phyloP scores from a whole-genome alignment of 2,113 vertebrate genomes.

The Oxygymnocypris stewartii region DNA sequence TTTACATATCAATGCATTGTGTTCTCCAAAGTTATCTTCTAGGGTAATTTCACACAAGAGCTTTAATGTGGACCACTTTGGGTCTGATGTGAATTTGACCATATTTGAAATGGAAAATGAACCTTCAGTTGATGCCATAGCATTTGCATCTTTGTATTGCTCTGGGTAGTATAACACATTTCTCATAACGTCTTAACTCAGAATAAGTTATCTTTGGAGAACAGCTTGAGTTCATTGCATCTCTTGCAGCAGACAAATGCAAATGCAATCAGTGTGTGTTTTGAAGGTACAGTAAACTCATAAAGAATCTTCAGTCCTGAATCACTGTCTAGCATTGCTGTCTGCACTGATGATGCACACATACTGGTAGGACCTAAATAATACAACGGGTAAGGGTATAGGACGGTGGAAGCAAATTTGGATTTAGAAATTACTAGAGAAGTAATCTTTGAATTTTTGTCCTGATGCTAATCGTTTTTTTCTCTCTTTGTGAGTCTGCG shows the following conservation, averaged over 20 bases:
- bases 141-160: background rate
- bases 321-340: background rate
- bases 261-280: background rate
- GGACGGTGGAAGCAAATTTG: background rate
- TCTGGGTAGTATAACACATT: background rate
- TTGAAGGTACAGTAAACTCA: background rate
- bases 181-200: background rate
- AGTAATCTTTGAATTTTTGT: background rate
- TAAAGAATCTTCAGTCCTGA: background rate
- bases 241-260: background rate
- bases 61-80: background rate
- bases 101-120: background rate
- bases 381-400: background rate
- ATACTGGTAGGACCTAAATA: background rate
- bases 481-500: background rate
- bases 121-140: background rate
- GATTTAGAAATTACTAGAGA: background rate
- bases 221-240: background rate
- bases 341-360: background rate
- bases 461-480: constrained; percentile 1
- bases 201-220: background rate
- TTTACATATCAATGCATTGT: background rate
- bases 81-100: background rate
- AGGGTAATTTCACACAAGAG: background rate
- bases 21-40: background rate